phyloP scores from a whole-genome alignment of 2,888 invertebrate genomes.

The Harpalus rubripes region DNA sequence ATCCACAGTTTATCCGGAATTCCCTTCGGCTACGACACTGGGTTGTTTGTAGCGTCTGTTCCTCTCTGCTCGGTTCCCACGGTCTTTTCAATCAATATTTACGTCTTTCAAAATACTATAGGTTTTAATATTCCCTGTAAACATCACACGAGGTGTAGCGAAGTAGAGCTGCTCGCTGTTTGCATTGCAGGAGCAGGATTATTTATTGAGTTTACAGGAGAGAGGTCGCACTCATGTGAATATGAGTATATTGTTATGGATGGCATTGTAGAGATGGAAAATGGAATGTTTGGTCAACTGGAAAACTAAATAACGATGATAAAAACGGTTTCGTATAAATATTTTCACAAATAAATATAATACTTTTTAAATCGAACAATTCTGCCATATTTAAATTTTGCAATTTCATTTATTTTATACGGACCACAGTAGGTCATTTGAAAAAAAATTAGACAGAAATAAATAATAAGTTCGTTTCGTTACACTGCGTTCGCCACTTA shows the following conservation, averaged over 20 bases:
- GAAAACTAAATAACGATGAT: conserved; percentile 6
- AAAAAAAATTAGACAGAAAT: no score
- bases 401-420: neutral
- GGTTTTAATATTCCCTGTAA: conserved; percentile 30
- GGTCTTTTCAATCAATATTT: conserved; percentile 53
- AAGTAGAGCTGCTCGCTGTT: neutral
- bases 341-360: neutral
- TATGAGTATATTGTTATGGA: neutral
- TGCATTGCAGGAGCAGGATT: neutral
- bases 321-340: neutral
- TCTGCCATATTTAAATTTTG: neutral
- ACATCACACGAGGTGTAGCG: neutral
- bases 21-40: conserved; percentile 7
- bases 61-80: conserved; percentile 23
- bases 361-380: neutral
- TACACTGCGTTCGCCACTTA: no score
- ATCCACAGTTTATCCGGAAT: conserved; percentile 3
- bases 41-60: conserved; percentile 16
- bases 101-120: conserved; percentile 35
- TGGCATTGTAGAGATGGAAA: neutral
- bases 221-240: neutral
- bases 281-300: neutral
- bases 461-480: no score
- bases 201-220: conserved; percentile 7
- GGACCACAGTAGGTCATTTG: no score